Base-by-base conservation (phyloP, 1,140 invertebrate species). In the Arion vulgaris region DNA sequence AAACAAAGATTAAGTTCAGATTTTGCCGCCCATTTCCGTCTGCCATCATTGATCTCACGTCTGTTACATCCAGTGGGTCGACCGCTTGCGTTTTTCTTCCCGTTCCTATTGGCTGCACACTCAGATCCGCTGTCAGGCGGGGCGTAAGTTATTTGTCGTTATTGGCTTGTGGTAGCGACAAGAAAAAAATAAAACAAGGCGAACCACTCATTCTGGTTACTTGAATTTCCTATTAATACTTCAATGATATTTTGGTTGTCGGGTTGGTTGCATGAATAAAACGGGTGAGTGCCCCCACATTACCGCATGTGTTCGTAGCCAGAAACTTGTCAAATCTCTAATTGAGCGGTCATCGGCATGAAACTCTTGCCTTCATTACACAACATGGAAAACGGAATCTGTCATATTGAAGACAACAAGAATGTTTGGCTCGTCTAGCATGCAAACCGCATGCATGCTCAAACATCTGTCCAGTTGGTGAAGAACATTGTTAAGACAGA, bases 381-480 rank as follows among this genome's bases (percentile, higher is more conserved):
- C 74, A 36, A 49, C 41, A n/a, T 36, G 74, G 45, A 36, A 76
- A 76, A 76, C 53, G 41, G 45, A 76, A 76, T 76, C 34, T 76
- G 74, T 79, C 76, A 62, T 36, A 68, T 28, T 9, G 2, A 23
- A 45, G 32, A 19, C 15, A 69, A 32, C 71, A 49, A 13, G 62
- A 69, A 71, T 32, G 41, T 45, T 36, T 45, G 36, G 41, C 41
- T 53, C 26, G n/a, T 34, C 19, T 53, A 1, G 36, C 49, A 41
- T 32, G 19, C 38, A 41, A 53, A 34, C 28, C 41, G n/a, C 28
- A 2, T 19, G 74, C 41, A 34, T 45, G 32, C 28, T 32, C 32
- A 41, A 45, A 76, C 41, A 76, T 51, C 74, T 76, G 41, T 76
- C 74, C 41, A 76, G n/a, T 15, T 69, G n/a, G 23, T 26, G 28